Evolutionary conservation across 2,113 vertebrate species (phyloP).

Genomic region (Cephalopholis sonnerati): DNA sequence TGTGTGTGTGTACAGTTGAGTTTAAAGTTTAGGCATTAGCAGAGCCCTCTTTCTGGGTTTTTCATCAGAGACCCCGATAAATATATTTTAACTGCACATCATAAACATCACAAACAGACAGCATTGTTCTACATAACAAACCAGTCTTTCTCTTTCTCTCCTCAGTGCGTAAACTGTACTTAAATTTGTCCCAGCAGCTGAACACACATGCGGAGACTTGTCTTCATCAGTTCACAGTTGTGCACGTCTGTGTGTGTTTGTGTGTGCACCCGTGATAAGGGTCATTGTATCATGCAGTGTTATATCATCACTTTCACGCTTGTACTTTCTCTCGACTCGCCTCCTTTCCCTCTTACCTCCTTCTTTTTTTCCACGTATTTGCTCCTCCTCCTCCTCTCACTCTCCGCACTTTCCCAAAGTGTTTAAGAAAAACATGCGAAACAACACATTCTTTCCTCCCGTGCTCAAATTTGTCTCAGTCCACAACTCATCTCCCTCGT

Average conservation of each 20-base stretch:
- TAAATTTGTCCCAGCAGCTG: conserved; percentile 49
- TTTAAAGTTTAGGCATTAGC: neutral
- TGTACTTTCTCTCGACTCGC: neutral
- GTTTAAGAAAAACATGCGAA: neutral
- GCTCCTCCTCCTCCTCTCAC: neutral
- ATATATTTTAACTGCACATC: neutral
- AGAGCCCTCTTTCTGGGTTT: too few relatives aligned
- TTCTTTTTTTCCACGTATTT: neutral
- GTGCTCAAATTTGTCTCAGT: conserved; percentile 21
- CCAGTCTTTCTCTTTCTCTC: neutral
- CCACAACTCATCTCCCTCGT: neutral
- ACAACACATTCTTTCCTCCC: neutral
- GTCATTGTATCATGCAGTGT: conserved; percentile 8
- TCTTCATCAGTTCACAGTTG: conserved; percentile 46
- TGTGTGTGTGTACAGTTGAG: neutral
- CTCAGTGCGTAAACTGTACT: conserved; percentile 41
- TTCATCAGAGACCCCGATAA: neutral
- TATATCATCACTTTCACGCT: conserved; percentile 39
- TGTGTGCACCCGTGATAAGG: conserved; percentile 27
- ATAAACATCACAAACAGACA: conserved; percentile 16
- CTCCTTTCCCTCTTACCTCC: neutral
- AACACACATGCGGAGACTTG: conserved; percentile 65
- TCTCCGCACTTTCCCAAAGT: neutral
- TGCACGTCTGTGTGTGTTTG: conserved; percentile 12
- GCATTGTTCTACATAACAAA: neutral